Evolutionary conservation across 2,888 invertebrate genomes (phyloP).

Genomic region (Anodontia alba): DNA sequence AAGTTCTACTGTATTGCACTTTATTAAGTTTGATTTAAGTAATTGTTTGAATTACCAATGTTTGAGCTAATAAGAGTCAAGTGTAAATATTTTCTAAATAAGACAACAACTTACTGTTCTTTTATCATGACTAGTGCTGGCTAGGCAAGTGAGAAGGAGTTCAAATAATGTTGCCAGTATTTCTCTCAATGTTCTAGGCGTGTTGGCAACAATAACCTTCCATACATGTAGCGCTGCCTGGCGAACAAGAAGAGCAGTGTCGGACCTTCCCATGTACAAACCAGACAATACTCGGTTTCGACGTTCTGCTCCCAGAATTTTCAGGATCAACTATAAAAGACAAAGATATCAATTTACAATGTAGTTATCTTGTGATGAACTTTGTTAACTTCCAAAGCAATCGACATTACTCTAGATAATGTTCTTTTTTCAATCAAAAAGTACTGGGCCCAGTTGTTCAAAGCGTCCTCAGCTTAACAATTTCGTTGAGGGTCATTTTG

Average conservation of each 20-base stretch:
- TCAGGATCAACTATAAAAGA: constrained; percentile 91
- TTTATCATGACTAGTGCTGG: constrained; percentile 98
- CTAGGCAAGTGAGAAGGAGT: constrained; percentile 95
- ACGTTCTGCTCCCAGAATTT: constrained; percentile 94
- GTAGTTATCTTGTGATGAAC: no score
- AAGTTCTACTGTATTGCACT: no score
- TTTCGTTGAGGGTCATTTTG: no score
- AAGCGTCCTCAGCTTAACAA: no score
- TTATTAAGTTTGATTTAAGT: no score
- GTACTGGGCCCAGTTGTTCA: no score
- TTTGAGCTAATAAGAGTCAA: no score
- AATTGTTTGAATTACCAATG: no score
- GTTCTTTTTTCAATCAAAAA: no score
- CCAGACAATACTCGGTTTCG: constrained; percentile 91
- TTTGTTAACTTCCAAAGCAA: no score
- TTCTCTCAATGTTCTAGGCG: constrained; percentile 97
- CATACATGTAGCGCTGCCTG: constrained; percentile 99
- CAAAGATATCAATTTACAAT: not conserved
- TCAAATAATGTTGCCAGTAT: constrained; percentile 97
- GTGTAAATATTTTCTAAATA: no score
- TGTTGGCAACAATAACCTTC: constrained; percentile 99
- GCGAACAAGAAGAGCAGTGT: constrained; percentile 97
- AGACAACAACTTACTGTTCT: constrained; percentile 91
- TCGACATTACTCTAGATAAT: no score
- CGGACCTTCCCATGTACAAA: constrained; percentile 97